Percentiles rank a stretch among this genome's conserved stretches.
phyloP scores from a whole-genome alignment of 2,113 vertebrate genomes.

The Abramis brama region DNA sequence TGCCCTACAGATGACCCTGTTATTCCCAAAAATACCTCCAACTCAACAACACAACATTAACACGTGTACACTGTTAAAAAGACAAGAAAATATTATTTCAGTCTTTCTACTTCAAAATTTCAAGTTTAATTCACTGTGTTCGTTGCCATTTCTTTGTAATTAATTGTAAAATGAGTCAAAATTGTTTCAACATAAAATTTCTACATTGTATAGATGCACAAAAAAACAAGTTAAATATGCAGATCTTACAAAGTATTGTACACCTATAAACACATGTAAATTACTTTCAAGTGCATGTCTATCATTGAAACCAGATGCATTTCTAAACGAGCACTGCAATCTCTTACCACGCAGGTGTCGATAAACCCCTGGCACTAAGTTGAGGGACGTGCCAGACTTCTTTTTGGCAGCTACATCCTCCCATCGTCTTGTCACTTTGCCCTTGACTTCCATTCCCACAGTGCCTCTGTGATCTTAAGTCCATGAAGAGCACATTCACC shows the following conservation, averaged over 20 bases:
- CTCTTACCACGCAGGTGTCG: constrained; percentile 83
- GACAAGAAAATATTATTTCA: background rate
- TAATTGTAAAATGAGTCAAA: background rate
- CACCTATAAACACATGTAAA: constrained; percentile 55
- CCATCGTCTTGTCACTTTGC: constrained; percentile 72
- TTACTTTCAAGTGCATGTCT: background rate
- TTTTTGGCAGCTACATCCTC: constrained; percentile 74
- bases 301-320: background rate
- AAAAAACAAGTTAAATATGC: background rate
- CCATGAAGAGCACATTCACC: constrained; percentile 63
- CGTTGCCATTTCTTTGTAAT: background rate
- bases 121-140: background rate
- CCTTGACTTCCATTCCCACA: constrained; percentile 62
- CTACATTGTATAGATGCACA: background rate
- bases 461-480: constrained; percentile 66
- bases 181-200: background rate
- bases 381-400: constrained; percentile 66
- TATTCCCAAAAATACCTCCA: background rate
- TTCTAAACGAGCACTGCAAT: constrained; percentile 8
- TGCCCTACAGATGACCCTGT: constrained; percentile 30
- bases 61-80: background rate
- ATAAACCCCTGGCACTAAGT: constrained; percentile 78
- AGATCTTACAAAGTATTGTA: constrained; percentile 37
- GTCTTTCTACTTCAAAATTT: background rate
- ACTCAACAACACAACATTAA: background rate